Evolutionary conservation across 1,140 invertebrate genomes (phyloP), one percentile per base, ranked within the genome.

Genomic region (Aphelinus atriplicis): DNA sequence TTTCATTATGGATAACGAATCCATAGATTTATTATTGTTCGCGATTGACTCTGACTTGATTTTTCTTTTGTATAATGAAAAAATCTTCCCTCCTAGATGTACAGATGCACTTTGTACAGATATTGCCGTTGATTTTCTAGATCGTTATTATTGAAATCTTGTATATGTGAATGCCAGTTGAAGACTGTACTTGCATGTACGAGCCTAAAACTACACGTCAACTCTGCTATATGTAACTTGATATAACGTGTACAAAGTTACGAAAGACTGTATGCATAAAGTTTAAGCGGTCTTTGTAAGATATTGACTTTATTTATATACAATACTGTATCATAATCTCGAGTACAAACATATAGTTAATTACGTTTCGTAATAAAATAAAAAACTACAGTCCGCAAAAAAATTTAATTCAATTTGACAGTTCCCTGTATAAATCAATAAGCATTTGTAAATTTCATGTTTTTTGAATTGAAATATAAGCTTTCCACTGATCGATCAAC

Each of bases 221-320:
- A 81, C 78, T 80, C 80, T 81, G 81, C 83, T 85, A 82, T 81
- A 77, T 84, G 80, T 84, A 84, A 84, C 81, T 84, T 84, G 82
- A 83, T 84, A 83, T 83, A 85, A 85, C 81, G 80, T 85, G 84
- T 85, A 84, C 82, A 84, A 84, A 85, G 82, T 84, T 85, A 84
- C 81, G 78, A 77, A 82, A 85, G 84, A 85, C 84, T 84, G 81
- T 81, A 80, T 79, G 78, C 78, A 81, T 83, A 81, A 76, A 80
- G 81, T 78, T 71, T 81, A 82, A 82, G 81, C 83, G 81, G 84
- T 84, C 83, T 84, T 84, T 85, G 83, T 85, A 82, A 85, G 81
- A 84, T 85, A 85, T 84, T 81, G 74, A 85, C 81, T 84, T 85
- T 85, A 85, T 85, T 85, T 85, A 85, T 85, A 84, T 84, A 84